Evolutionary conservation across 1,140 invertebrate genomes (phyloP), one percentile per base, ranked within the genome.

Genomic region (Leguminivora glycinivorella): DNA sequence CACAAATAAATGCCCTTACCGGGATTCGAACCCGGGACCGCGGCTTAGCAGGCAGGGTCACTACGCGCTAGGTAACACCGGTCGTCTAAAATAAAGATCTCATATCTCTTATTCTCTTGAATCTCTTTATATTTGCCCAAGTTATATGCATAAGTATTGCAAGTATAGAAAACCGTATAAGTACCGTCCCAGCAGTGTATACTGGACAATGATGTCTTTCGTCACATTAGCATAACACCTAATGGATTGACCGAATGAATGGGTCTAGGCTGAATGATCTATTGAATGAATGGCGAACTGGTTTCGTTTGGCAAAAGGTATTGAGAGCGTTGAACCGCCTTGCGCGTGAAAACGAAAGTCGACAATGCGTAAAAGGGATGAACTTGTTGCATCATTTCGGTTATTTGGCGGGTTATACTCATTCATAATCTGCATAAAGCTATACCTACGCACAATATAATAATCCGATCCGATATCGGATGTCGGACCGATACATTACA

Each of bases 231-330:
- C 58, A 63, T 63, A 63, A 63, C 58, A 63, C 26, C 58, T 31
- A 34, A 63, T 63, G 58, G 58, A 29, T 29, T 63, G 58, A 31
- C 31, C 58, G 58, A 63, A 63, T 63, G 58, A 58, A 58, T 58
- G 56, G 25, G 14, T 58, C 56, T 58, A 58, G 29, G 19, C 26
- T 17, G 14, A 31, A 31, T 63, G 58, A 63, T 63, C 58, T 34
- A 63, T 63, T 63, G 58, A 63, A 63, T 63, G 58, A 63, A 63
- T 29, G 25, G 56, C 58, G 58, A 63, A 63, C 58, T 63, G 58
- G 58, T 63, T 63, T 63, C n/a, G 58, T 63, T 63, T 29, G 58
- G 58, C 25, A 63, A 58, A 52, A 63, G 58, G 58, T 63, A 34
- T 63, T 29, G 58, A 63, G 58, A 63, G 58, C 58, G 26, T 63